These are phyloP conservation scores for Drosophila peninsularis DNA, from an alignment of 2,888 invertebrate genomes.

Conservation along the genomic window DNA sequence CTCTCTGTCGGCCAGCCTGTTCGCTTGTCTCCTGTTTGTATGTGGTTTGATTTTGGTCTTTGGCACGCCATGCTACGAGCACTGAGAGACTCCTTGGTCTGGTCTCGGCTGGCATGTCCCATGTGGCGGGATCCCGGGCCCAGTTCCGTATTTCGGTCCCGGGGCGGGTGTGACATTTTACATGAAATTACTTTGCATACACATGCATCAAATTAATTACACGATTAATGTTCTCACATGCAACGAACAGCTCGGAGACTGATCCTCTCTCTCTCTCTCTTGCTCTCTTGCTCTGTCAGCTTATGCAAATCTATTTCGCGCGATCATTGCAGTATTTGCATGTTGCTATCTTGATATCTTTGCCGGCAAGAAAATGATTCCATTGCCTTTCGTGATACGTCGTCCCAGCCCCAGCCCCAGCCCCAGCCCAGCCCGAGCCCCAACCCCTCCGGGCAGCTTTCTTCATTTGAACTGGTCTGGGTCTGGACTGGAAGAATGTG, in stretches of 20 bases:
- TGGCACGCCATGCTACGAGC: slow-evolving; percentile 51
- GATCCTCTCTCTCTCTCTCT: neutral
- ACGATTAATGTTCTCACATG: slow-evolving; percentile 84
- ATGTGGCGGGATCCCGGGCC: neutral
- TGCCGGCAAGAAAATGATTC: slow-evolving; percentile 77
- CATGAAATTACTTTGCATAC: slow-evolving; percentile 84
- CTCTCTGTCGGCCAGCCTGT: slow-evolving; percentile 23
- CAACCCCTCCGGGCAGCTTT: slow-evolving; percentile 26
- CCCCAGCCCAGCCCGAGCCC: neutral
- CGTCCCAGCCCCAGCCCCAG: slow-evolving; percentile 3
- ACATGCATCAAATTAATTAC: slow-evolving; percentile 85
- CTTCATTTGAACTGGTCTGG: slow-evolving; percentile 35
- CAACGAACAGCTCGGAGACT: slow-evolving; percentile 45
- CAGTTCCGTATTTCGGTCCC: slow-evolving; percentile 15
- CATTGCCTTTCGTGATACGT: slow-evolving; percentile 75
- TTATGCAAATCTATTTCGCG: slow-evolving; percentile 78
- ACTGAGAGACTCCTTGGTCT: slow-evolving; percentile 21
- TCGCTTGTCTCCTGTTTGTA: slow-evolving; percentile 37
- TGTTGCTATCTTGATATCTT: slow-evolving; percentile 78
- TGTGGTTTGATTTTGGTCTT: slow-evolving; percentile 73
- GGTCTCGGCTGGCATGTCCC: slow-evolving; percentile 9
- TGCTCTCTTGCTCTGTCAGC: slow-evolving; percentile 38
- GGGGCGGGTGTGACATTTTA: slow-evolving; percentile 79
- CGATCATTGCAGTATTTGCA: slow-evolving; percentile 78
- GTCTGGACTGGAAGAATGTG: slow-evolving; percentile 66